Evolutionary conservation across 2,113 vertebrate species (phyloP), one percentile per base, ranked within the genome.

Genomic region (Silurus asotus): DNA sequence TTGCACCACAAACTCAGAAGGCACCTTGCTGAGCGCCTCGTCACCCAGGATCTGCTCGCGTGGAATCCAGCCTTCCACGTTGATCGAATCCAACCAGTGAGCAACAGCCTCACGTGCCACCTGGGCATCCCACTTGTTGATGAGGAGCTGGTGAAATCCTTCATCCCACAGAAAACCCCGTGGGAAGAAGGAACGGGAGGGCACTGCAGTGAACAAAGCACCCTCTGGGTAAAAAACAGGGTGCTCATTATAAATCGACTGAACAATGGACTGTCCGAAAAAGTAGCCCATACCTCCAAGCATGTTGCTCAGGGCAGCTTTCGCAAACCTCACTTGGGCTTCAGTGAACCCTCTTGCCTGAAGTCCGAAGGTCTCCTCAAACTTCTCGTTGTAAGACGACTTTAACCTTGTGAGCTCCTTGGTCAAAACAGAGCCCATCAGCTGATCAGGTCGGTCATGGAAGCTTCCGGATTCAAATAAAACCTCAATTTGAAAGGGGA

Each of bases 81-180:
- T 99, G 87, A 99, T 97, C 9, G 99, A 93, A 89, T 98, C 97
- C 3, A 99, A 90, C 98, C 98, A 99, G 90, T 99, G 97, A 0
- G 94, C 96, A 0, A 97, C 79, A 2, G 93, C 93, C 79, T 99
- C 97, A 0, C 91, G 94, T 5, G 96, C 96, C 80, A 99, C 92
- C 2, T 89, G 91, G 0, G 96, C 92, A 72, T 97, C 96, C 98
- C 98, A 99, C 82, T 96, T 96, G 56, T 91, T 94, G 56, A 99
- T 89, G 78, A 99, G 91, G 59, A 99, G 93, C 89, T 98, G 97
- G 90, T 99, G 98, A 89, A 99, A 99, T 25, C 98, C 98, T 82
- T 99, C 98, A 0, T 99, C 98, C 98, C 98, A 99, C 13, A 99
- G 96, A 90, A 99, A 99, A 13, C 98, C 98, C 0, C 98, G 94